These are phyloP conservation scores for Euclidia mi DNA, from an alignment of 2,888 invertebrate species.

Conservation along the genomic window DNA sequence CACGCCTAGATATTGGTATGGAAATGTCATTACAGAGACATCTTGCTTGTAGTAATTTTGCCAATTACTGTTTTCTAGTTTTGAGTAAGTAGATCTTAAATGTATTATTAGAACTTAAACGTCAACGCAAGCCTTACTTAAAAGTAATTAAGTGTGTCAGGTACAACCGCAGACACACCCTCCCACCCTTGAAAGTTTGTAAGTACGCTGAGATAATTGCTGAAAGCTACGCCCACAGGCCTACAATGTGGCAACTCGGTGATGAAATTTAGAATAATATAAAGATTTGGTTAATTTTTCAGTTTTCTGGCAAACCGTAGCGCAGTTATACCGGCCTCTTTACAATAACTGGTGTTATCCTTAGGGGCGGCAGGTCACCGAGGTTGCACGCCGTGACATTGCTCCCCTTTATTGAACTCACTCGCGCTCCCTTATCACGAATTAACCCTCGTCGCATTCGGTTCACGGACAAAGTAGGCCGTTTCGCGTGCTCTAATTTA, in stretches of 20 bases:
- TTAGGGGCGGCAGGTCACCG: constrained; percentile 61
- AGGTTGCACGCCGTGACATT: constrained; percentile 75
- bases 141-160: constrained; percentile 56
- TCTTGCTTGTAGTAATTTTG: not conserved
- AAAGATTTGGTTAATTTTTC: constrained; percentile 48
- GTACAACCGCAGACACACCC: constrained; percentile 48
- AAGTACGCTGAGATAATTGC: constrained; percentile 54
- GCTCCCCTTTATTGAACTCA: constrained; percentile 80
- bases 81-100: no score
- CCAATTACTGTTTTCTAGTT: not conserved
- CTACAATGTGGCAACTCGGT: constrained; percentile 17
- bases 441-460: constrained; percentile 82
- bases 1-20: constrained; percentile 52
- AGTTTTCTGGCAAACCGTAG: constrained; percentile 42
- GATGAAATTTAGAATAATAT: constrained; percentile 44
- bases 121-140: constrained; percentile 44
- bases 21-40: constrained; percentile 49
- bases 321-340: constrained; percentile 58
- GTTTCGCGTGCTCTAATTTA: constrained; percentile 82
- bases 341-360: constrained; percentile 76
- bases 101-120: constrained; percentile 40
- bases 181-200: constrained; percentile 50
- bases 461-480: constrained; percentile 83
- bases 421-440: constrained; percentile 85
- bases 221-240: constrained; percentile 26